phyloP scores from a whole-genome alignment of 2,113 vertebrate genomes.

The Microtus ochrogaster region DNA sequence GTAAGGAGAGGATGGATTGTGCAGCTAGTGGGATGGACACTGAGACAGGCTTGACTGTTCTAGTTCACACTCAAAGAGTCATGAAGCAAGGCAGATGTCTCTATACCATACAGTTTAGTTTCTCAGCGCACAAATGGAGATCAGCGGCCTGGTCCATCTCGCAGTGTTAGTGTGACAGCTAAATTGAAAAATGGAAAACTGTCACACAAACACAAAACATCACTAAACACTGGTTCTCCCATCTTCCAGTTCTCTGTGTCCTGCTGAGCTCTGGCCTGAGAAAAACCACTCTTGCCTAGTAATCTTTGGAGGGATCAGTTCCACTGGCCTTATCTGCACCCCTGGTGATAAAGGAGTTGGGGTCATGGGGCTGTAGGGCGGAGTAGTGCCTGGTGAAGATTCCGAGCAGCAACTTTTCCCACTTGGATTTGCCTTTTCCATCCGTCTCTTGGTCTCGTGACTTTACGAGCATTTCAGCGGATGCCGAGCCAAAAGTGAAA shows the following conservation, averaged over 20 bases:
- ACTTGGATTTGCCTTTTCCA: background rate
- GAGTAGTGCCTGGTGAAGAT: background rate
- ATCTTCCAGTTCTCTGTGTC: background rate
- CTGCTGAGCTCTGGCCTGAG: background rate
- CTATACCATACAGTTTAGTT: background rate
- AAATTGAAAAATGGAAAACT: background rate
- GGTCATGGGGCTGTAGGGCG: rapidly evolving
- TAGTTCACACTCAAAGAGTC: background rate
- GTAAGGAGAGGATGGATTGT: rapidly evolving
- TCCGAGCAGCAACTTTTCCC: too few species aligned
- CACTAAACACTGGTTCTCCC: too few species aligned
- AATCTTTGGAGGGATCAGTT: background rate
- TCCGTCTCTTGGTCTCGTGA: background rate
- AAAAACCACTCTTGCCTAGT: background rate
- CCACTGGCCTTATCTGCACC: too few species aligned
- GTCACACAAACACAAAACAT: background rate
- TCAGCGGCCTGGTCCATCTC: background rate
- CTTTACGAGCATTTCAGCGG: background rate
- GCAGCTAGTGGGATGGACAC: rapidly evolving
- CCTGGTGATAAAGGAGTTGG: background rate
- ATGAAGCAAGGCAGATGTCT: background rate
- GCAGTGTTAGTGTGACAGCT: background rate
- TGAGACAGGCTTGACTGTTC: background rate
- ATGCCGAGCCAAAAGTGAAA: background rate
- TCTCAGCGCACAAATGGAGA: background rate